Conservation (phyloP, 2,888 invertebrate genomes). For the Barypeithes pellucidus region DNA sequence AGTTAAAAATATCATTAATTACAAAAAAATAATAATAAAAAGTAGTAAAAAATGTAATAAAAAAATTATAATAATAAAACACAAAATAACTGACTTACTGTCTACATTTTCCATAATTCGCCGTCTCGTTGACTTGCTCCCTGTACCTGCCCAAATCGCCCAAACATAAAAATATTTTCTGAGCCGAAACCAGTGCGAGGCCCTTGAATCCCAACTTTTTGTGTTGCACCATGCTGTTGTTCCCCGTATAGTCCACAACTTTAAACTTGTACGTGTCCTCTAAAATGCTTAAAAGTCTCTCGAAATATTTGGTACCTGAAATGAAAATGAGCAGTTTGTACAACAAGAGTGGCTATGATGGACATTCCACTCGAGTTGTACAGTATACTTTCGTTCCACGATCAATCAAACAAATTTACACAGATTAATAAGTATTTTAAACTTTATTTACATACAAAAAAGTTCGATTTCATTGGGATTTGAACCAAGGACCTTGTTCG, state of each 20-base stretch:
- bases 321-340: not conserved
- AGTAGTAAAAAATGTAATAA: no score
- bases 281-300: conserved; percentile 80
- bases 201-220: conserved; percentile 80
- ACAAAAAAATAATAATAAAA: no score
- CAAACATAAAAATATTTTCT: conserved; percentile 90
- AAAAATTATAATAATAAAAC: no score
- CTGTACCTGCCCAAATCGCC: conserved; percentile 95
- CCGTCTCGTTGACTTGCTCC: conserved; percentile 86
- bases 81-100: conserved; percentile 76
- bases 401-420: no score
- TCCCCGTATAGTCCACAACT: conserved; percentile 76
- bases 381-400: no score
- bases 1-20: no score
- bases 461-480: no score
- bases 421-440: no score
- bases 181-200: conserved; percentile 87
- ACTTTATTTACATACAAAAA: no score
- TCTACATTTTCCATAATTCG: conserved; percentile 85
- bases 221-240: conserved; percentile 75
- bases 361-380: no score
- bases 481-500: no score
- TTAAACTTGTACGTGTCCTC: conserved; percentile 85
- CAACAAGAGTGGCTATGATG: no score
- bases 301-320: conserved; percentile 78